Evolutionary conservation across 2,888 invertebrate genomes (phyloP), one percentile per base, ranked within the genome.

Genomic region (Epinotia nisella): DNA sequence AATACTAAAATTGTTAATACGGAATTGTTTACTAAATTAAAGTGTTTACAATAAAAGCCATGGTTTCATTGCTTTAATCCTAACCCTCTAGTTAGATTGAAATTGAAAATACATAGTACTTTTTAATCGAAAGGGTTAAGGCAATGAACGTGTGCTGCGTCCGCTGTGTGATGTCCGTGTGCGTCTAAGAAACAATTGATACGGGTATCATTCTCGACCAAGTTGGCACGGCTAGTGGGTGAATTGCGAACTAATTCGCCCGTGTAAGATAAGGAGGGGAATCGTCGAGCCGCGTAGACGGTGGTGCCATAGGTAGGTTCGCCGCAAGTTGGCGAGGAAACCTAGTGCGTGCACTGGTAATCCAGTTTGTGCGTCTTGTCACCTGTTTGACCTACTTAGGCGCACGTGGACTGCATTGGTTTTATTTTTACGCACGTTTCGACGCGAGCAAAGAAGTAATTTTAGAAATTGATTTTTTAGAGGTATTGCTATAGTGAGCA

Each of bases 11-110:
- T 69, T 87, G 84, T 84, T 82, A 83, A 74, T 76, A 60, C 66
- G 45, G 70, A 69, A 51, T 71, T 83, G 78, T 84, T 85, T 83
- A 78, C 75, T 81, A 79, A 76, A 89, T 88, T 89, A 90, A 90
- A 90, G 68, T 80, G 76, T 84, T 85, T 83, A 80, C 58, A 78
- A 82, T n/a, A 76, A 74, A 76, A 79, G 78, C 78, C 74, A 78
- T 90, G 78, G 92, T 93, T 93, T 93, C 93, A 93, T 93, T 93
- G 93, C 92, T 93, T 92, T 92, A 89, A 88, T 89, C 90, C 91
- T 84, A 78, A 76, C 85, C 90, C 83, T 81, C 49, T 71, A 70
- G 69, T 72, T 70, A 55, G 61, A 75, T 74, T 49, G 65, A 76
- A 73, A 75, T 70, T 39, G 58, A 24, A 64, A 58, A n/a, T n/a